These are phyloP conservation scores for Bombycilla garrulus DNA, from an alignment of 2,113 vertebrate genomes.

Conservation along the genomic window DNA sequence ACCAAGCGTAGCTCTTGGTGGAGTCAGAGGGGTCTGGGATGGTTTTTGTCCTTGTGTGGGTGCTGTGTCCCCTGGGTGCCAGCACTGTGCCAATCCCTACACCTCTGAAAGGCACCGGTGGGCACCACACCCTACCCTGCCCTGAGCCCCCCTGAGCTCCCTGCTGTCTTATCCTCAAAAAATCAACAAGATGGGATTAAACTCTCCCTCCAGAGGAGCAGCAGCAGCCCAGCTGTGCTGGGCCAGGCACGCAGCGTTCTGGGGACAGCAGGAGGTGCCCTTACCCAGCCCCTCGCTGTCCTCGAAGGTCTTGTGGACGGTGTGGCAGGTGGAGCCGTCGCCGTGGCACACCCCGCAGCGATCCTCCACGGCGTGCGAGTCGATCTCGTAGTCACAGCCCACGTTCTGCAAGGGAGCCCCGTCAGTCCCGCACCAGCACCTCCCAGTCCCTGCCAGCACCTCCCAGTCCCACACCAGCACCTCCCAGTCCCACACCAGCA, in stretches of 20 bases:
- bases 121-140: neutral
- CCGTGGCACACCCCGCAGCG: constrained; percentile 91
- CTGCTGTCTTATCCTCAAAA: neutral
- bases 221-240: neutral
- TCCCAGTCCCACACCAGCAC: neutral
- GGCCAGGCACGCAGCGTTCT: neutral
- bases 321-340: constrained; percentile 89
- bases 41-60: accelerated
- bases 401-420: constrained; percentile 76
- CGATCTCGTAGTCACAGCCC: constrained; percentile 92
- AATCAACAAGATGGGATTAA: accelerated
- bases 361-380: constrained; percentile 86
- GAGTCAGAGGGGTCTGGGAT: accelerated
- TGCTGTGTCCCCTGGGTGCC: neutral
- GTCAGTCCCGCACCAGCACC: neutral
- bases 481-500: neutral
- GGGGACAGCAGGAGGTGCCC: neutral
- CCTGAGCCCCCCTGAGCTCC: neutral
- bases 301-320: constrained; percentile 85
- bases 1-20: accelerated
- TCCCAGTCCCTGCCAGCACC: neutral
- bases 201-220: neutral
- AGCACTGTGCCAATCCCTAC: neutral
- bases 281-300: constrained; percentile 87
- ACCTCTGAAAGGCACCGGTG: neutral